Evolutionary conservation across 2,888 invertebrate genomes (phyloP), one percentile per base, ranked within the genome.

Genomic region (Drosophila mettleri): DNA sequence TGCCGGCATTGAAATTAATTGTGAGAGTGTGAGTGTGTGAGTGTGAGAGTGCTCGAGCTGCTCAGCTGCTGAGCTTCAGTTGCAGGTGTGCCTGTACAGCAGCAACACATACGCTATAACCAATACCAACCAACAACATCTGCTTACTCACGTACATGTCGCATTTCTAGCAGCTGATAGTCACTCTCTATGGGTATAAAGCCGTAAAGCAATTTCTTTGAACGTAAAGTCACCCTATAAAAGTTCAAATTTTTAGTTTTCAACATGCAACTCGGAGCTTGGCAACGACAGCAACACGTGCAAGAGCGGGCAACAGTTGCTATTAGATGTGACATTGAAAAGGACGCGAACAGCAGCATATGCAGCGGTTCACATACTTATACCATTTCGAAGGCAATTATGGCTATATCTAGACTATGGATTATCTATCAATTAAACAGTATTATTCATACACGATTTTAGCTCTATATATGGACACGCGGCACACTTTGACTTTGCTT

Each of bases 141-240:
- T 69, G 78, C 71, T 77, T 84, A 88, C 89, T 85, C 83, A 89
- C 85, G 85, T 86, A 90, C 90, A 74, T 88, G 85, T 69, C 78
- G 77, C 87, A 90, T 80, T 90, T 90, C 89, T 81, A 88, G 77
- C 70, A 89, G 77, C 81, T 88, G 90, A 72, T 89, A 89, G 78
- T 90, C 90, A 61, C 86, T 85, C 76, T 88, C 86, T 80, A 90
- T 88, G 67, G 89, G 90, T 75, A 90, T 89, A 71, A 90, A 86
- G 83, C 90, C 90, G 78, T 88, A 90, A 78, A 90, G 89, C 58
- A 89, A 89, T 81, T 89, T 90, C 86, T 90, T 86, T 67, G 90
- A 85, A 78, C 83, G 89, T 54, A 90, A 82, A 68, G 89, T 88
- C 74, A 84, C 83, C 90, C 90, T 90, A 89, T 60, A 80, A 88